Percentiles rank a stretch among this genome's conserved stretches.
Conservation (phyloP, 2,797 vertebrate genomes). For the Menidia menidia region DNA sequence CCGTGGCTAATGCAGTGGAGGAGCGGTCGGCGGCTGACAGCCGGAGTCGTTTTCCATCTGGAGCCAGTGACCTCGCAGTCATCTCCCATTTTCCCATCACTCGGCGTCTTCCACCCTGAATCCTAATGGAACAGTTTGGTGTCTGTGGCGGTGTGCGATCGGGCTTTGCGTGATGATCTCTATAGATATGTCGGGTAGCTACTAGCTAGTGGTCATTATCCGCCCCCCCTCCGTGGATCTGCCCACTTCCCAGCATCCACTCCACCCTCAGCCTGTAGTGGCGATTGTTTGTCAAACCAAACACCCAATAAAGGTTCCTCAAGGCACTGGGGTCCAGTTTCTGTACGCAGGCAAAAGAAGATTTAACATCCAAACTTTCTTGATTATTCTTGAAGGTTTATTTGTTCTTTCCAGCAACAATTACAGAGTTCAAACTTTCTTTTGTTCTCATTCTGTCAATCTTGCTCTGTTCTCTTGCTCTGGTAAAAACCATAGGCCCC, state of each 20-base stretch:
- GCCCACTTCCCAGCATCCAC: slow-evolving; percentile 21
- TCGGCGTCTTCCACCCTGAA: slow-evolving; percentile 17
- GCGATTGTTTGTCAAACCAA: no score
- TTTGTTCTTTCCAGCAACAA: no score
- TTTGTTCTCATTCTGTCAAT: no score
- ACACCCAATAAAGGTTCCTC: no score
- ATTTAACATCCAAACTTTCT: no score
- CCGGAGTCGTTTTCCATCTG: slow-evolving; percentile 2
- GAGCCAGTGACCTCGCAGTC: slow-evolving; percentile 24
- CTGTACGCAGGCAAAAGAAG: no score
- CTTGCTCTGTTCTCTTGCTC: no score
- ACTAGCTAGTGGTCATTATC: slow-evolving; percentile 39
- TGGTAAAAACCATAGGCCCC: no score
- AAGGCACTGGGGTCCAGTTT: no score
- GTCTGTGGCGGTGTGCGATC: slow-evolving; percentile 4
- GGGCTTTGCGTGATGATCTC: slow-evolving; percentile 2
- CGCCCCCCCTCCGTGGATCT: slow-evolving; percentile 34
- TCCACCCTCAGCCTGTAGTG: no score
- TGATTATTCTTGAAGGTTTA: no score
- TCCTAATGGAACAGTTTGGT: slow-evolving; percentile 15
- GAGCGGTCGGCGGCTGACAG: slow-evolving; percentile 2
- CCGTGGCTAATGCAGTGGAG: not conserved
- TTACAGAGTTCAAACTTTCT: no score
- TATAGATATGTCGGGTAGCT: slow-evolving; percentile 18
- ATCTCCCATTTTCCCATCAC: slow-evolving; percentile 23